Evolutionary conservation across 2,113 vertebrate genomes (phyloP), one percentile per base, ranked within the genome.

Genomic region (Perca fluviatilis): DNA sequence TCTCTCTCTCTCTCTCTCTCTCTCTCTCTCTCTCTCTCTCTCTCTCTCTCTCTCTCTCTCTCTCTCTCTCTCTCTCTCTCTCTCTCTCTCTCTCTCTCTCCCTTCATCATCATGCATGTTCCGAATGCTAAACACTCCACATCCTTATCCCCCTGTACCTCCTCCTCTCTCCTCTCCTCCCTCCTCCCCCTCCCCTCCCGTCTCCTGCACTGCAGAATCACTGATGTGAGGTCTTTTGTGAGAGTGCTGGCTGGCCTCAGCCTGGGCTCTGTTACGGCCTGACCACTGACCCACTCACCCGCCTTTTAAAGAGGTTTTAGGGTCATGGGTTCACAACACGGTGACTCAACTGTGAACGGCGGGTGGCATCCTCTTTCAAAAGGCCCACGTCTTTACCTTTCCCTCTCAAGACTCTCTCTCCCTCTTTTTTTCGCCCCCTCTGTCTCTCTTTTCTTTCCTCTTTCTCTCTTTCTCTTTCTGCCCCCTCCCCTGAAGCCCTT

Each of bases 321-420:
- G 94, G 94, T 95, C 93, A 90, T 33, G 85, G 87, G 94, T 95
- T 95, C 94, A 94, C 77, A 92, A 92, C 91, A 95, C 94, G 94
- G 93, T 93, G 93, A 94, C 91, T 94, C 87, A 85, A 90, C 90
- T 91, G 91, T 92, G 92, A 95, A 88, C 83, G 77, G 82, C 80
- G 43, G 83, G 88, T 73, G 82, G 92, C 89, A 84, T 94, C 89
- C 82, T 89, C 88, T 94, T 95, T 95, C 92, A 95, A 96, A 95
- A 90, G 67, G 53, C 63, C 82, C 70, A 66, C 56, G 66, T 87
- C 86, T 86, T 86, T 83, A 92, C 92, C 92, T 91, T 88, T 87
- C 79, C 85, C 86, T 85, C 62, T 75, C 77, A 84, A 76, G 73
- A 81, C 83, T 78, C 54, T 74, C 66, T 58, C 53, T 71, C 74